phyloP scores from a whole-genome alignment of 1,140 invertebrate genomes.

The Forficula auricularia region DNA sequence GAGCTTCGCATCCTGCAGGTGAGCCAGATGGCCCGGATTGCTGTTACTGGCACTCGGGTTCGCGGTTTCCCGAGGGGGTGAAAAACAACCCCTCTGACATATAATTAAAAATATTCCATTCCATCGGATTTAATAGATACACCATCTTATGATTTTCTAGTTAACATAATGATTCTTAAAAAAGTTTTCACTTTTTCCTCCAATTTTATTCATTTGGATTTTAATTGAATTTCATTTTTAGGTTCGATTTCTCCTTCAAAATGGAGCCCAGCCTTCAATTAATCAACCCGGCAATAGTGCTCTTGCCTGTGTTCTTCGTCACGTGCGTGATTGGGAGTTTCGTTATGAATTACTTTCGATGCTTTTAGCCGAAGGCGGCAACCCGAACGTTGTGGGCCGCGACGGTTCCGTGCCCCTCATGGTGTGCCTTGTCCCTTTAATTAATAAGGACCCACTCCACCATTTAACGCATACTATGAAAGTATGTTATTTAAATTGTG shows the following conservation, averaged over 20 bases:
- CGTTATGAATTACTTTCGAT: slow-evolving; percentile 52
- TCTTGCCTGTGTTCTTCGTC: slow-evolving; percentile 48
- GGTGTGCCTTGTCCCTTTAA: slow-evolving; percentile 53
- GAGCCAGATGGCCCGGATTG: too few species aligned
- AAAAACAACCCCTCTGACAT: too few species aligned
- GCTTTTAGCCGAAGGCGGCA: slow-evolving; percentile 46
- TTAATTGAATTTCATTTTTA: too few species aligned
- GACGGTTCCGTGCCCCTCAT: slow-evolving; percentile 54
- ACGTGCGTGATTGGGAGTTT: slow-evolving; percentile 58
- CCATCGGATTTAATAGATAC: too few species aligned
- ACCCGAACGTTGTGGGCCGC: slow-evolving; percentile 47
- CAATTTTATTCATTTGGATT: too few species aligned
- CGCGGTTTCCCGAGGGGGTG: too few species aligned
- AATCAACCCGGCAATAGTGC: slow-evolving; percentile 53
- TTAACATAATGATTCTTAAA: too few species aligned
- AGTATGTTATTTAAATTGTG: slow-evolving; percentile 55
- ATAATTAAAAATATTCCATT: too few species aligned
- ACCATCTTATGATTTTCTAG: too few species aligned
- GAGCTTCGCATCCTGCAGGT: too few species aligned
- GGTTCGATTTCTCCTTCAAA: slow-evolving; percentile 35
- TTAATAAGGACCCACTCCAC: slow-evolving; percentile 55
- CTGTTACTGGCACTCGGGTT: too few species aligned
- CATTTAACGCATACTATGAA: slow-evolving; percentile 59
- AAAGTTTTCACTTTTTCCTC: too few species aligned
- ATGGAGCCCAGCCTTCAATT: slow-evolving; percentile 45